Percentiles rank a stretch among this genome's conserved stretches.
Conservation (phyloP, 2,888 invertebrate species). For the Zaprionus lineosus region DNA sequence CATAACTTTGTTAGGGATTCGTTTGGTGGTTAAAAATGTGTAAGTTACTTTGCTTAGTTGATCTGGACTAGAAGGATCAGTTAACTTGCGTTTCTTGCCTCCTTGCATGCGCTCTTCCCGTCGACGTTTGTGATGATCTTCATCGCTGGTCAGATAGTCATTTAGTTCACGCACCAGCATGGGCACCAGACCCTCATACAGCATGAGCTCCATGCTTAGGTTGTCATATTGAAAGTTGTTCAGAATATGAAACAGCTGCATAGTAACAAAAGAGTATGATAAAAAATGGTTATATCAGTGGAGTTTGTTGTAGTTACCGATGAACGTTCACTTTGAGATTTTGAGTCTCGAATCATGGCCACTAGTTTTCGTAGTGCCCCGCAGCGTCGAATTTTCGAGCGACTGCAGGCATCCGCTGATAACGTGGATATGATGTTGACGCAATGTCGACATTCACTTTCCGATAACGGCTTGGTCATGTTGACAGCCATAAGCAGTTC, state of each 20-base stretch:
- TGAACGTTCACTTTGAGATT: constrained; percentile 77
- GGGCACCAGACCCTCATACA: constrained; percentile 84
- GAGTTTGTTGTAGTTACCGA: constrained; percentile 71
- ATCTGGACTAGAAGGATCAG: constrained; percentile 56
- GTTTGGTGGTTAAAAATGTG: not conserved
- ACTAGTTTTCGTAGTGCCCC: constrained; percentile 81
- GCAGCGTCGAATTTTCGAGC: constrained; percentile 82
- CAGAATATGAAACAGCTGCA: constrained; percentile 80
- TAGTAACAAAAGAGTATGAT: not conserved
- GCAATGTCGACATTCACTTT: constrained; percentile 80
- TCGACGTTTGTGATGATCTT: constrained; percentile 79
- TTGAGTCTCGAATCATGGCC: constrained; percentile 77
- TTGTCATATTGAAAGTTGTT: constrained; percentile 84
- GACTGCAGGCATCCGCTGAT: constrained; percentile 81
- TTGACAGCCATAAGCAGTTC: constrained; percentile 77
- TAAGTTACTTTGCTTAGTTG: constrained; percentile 68
- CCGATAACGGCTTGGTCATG: constrained; percentile 71
- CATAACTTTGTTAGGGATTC: not conserved
- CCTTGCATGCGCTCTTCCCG: constrained; percentile 78
- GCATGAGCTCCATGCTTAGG: constrained; percentile 84
- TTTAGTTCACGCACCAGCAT: constrained; percentile 84
- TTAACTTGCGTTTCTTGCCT: constrained; percentile 79
- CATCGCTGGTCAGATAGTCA: constrained; percentile 78
- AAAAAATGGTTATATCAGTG: too few relatives aligned
- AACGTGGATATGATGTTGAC: constrained; percentile 81